A percentile compares a stretch with the other conserved stretches of the same genome.
These are phyloP conservation scores for Amphipyra berbera DNA, from an alignment of 2,888 invertebrate genomes.

Conservation along the genomic window DNA sequence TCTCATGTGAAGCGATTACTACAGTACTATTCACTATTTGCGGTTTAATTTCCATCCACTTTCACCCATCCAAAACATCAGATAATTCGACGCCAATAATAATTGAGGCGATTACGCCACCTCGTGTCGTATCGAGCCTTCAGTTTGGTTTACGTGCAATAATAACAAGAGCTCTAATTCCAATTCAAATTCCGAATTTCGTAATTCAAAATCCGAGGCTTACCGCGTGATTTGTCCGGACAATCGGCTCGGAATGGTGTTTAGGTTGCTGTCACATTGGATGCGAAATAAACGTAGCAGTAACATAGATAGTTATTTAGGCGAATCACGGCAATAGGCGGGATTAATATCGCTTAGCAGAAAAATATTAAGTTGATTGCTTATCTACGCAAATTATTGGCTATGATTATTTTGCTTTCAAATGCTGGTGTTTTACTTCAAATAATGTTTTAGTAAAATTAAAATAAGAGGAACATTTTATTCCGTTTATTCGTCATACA, in stretches of 20 bases:
- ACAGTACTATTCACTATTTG: background rate
- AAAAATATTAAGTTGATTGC: background rate
- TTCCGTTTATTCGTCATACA: too few relatives aligned
- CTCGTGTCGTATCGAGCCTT: conserved; percentile 2
- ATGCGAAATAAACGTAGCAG: background rate
- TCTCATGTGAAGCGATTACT: too few relatives aligned
- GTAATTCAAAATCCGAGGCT: conserved; percentile 54
- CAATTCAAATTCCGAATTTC: conserved; percentile 54
- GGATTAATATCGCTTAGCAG: too few relatives aligned
- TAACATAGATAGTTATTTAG: too few relatives aligned
- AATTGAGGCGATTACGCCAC: conserved; percentile 11
- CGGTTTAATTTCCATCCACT: background rate
- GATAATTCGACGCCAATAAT: conserved; percentile 9
- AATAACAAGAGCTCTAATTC: conserved; percentile 44
- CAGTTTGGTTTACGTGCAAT: conserved; percentile 35
- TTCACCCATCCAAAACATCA: conserved; percentile 1
- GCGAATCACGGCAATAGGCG: too few relatives aligned
- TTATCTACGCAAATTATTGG: too few relatives aligned
- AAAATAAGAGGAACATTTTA: too few relatives aligned
- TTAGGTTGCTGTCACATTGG: conserved; percentile 29
- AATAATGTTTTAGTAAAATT: too few relatives aligned
- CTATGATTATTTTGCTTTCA: too few relatives aligned
- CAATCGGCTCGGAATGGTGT: conserved; percentile 49
- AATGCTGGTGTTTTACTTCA: too few relatives aligned
- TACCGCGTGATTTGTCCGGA: conserved; percentile 55